phyloP scores from a whole-genome alignment of 1,140 invertebrate genomes.

The Araneus ventricosus region DNA sequence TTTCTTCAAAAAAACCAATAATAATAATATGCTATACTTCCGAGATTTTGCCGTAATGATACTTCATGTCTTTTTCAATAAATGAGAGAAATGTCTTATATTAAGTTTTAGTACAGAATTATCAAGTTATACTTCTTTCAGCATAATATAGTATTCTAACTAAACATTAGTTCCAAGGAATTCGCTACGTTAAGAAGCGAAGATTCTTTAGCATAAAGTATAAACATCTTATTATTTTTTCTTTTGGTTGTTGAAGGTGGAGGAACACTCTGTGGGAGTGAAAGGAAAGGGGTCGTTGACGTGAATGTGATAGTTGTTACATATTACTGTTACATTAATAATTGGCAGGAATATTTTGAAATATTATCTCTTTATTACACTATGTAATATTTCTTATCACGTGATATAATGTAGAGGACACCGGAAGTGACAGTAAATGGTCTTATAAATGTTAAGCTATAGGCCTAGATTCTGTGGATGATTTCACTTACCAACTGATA shows the following conservation, averaged over 20 bases:
- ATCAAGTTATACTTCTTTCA: no score
- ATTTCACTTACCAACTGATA: slow-evolving; percentile 64
- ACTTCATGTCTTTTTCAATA: no score
- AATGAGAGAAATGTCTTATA: no score
- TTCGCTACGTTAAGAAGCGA: no score
- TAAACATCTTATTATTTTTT: slow-evolving; percentile 34
- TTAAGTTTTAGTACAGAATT: no score
- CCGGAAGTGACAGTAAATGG: slow-evolving; percentile 71
- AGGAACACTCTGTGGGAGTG: slow-evolving; percentile 71
- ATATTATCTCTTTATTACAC: not conserved
- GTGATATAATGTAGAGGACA: slow-evolving; percentile 75
- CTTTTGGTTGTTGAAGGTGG: slow-evolving; percentile 32
- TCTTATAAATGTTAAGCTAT: slow-evolving; percentile 59
- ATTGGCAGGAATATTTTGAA: not conserved
- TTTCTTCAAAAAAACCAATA: no score
- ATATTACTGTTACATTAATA: not conserved
- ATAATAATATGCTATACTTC: no score
- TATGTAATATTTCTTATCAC: slow-evolving; percentile 60
- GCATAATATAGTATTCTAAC: no score
- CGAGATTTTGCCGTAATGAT: no score
- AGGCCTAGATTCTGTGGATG: slow-evolving; percentile 71
- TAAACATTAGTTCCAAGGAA: no score
- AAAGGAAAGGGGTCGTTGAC: slow-evolving; percentile 70
- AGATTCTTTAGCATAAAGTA: not conserved
- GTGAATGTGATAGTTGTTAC: slow-evolving; percentile 36